Evolutionary conservation across 2,888 invertebrate genomes (phyloP).

Genomic region (Eupithecia insigniata): DNA sequence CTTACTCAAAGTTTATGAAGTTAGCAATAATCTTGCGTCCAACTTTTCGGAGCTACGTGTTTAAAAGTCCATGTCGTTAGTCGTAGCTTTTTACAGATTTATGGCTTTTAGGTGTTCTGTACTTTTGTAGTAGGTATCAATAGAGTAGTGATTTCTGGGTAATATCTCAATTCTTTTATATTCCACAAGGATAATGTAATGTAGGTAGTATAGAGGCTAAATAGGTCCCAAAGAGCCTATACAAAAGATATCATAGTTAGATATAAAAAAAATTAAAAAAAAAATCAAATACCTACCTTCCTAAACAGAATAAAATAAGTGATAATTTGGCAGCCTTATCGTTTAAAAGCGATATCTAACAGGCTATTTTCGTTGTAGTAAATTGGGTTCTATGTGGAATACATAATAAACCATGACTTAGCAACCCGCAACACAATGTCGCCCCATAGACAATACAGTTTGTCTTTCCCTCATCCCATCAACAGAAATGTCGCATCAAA

Average conservation of each 20-base stretch:
- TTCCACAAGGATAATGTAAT: not conserved
- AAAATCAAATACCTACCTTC: too few relatives aligned
- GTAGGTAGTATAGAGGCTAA: not conserved
- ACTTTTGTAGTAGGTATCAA: not conserved
- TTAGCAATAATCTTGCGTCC: conserved; percentile 8
- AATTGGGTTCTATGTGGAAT: not conserved
- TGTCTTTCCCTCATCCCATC: conserved; percentile 23
- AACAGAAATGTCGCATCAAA: conserved; percentile 40
- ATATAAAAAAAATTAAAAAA: too few relatives aligned
- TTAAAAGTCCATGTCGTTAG: conserved; percentile 26
- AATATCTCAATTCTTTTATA: not conserved
- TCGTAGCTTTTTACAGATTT: conserved; percentile 8
- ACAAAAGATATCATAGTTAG: not conserved
- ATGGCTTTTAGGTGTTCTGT: not conserved
- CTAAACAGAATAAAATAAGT: not conserved
- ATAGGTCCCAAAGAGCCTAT: not conserved
- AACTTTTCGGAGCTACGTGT: conserved; percentile 23
- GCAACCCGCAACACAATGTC: not conserved
- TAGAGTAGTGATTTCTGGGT: not conserved
- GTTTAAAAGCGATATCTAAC: not conserved
- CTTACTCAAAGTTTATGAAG: conserved; percentile 19
- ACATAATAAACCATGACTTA: not conserved
- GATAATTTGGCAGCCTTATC: not conserved
- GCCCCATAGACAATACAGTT: not conserved
- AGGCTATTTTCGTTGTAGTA: not conserved